Evolutionary conservation across 2,797 vertebrate species (phyloP).

Genomic region (Cynodonichthys magdalenae): DNA sequence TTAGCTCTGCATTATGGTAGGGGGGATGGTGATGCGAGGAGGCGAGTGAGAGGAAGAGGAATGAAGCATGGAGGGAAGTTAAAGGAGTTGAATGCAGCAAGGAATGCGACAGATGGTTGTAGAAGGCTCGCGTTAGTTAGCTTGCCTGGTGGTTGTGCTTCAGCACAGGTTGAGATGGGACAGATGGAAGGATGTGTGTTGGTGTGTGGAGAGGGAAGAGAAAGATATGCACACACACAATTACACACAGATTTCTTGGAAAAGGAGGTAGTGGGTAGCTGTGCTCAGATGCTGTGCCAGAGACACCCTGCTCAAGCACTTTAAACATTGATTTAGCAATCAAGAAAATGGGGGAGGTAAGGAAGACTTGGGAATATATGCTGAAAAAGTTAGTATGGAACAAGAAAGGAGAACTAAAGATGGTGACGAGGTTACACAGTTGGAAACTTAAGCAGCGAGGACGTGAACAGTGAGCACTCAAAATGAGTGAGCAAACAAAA

Average conservation of each 20-base stretch:
- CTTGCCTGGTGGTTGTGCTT: slow-evolving; percentile 78
- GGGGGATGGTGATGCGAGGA: neutral
- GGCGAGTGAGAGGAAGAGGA: slow-evolving; percentile 37
- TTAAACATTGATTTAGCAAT: slow-evolving; percentile 85
- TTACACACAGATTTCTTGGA: slow-evolving; percentile 71
- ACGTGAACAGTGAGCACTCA: slow-evolving; percentile 15
- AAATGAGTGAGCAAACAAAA: slow-evolving; percentile 33
- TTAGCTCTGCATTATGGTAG: slow-evolving; percentile 34
- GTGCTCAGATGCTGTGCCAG: slow-evolving; percentile 77
- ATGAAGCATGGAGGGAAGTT: slow-evolving; percentile 47
- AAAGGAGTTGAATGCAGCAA: slow-evolving; percentile 56
- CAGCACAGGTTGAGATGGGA: slow-evolving; percentile 83
- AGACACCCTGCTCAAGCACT: slow-evolving; percentile 79
- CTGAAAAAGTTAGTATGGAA: slow-evolving; percentile 35
- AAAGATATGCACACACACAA: slow-evolving; percentile 9
- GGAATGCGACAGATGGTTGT: slow-evolving; percentile 83
- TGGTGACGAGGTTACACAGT: slow-evolving; percentile 38
- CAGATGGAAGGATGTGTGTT: slow-evolving; percentile 83
- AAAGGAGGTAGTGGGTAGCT: slow-evolving; percentile 73
- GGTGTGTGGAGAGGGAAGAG: slow-evolving; percentile 45
- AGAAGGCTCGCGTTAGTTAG: slow-evolving; percentile 81
- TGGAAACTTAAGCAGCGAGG: slow-evolving; percentile 31
- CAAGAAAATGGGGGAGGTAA: slow-evolving; percentile 62
- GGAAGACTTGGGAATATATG: slow-evolving; percentile 55
- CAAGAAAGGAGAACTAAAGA: slow-evolving; percentile 43